A percentile compares a stretch with the other conserved stretches of the same genome.
These are phyloP conservation scores for Cairina moschata DNA, from an alignment of 2,113 vertebrate species.

Conservation along the genomic window DNA sequence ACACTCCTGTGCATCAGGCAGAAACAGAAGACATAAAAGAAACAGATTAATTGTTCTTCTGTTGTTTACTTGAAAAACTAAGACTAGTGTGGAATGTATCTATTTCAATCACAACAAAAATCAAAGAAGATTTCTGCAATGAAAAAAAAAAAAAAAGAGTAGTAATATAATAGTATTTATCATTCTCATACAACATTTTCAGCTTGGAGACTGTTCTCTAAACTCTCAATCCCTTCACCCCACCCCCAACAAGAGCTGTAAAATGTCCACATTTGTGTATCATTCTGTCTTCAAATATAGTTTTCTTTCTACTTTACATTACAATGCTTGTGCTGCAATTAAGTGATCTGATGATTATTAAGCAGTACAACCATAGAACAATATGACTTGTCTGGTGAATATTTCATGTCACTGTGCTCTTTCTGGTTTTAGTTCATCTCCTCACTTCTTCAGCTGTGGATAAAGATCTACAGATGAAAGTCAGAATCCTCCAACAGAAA, in stretches of 20 bases:
- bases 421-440: background rate
- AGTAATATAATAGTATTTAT: background rate
- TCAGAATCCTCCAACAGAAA: background rate
- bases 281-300: background rate
- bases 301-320: background rate
- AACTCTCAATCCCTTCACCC: background rate
- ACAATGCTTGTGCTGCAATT: background rate
- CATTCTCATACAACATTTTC: background rate
- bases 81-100: background rate
- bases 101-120: background rate
- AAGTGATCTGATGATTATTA: background rate
- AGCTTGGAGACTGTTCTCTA: background rate
- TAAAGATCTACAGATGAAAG: background rate
- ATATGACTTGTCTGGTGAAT: background rate
- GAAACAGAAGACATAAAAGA: background rate
- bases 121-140: constrained; percentile 29
- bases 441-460: background rate
- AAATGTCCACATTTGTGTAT: background rate
- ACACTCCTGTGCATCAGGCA: background rate
- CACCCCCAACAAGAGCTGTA: background rate
- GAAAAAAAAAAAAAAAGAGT: background rate
- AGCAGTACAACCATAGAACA: background rate
- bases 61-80: background rate
- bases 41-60: background rate
- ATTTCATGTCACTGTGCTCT: background rate